These are phyloP conservation scores for Semibalanus balanoides DNA, from an alignment of 1,140 invertebrate genomes.

Conservation along the genomic window DNA sequence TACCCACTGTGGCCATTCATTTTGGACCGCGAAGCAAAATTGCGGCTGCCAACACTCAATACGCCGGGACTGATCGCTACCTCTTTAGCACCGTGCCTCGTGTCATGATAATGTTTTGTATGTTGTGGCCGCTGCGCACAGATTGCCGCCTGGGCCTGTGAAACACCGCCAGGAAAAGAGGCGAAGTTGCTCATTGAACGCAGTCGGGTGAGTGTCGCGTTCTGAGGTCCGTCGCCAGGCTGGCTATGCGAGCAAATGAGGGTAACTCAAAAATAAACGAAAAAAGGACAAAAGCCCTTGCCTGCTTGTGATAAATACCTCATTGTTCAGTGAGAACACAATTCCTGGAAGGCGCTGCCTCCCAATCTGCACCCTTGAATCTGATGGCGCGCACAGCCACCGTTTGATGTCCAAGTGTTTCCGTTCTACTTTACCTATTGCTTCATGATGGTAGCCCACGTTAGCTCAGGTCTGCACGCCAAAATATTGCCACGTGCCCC, in stretches of 20 bases:
- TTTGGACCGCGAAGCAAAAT: background rate
- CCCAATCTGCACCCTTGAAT: background rate
- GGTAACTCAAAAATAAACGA: background rate
- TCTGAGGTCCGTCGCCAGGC: background rate
- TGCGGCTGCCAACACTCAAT: background rate
- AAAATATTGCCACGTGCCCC: background rate
- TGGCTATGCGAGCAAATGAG: too few species aligned
- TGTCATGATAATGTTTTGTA: background rate
- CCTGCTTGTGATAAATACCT: background rate
- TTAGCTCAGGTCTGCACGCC: background rate
- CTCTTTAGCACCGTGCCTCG: background rate
- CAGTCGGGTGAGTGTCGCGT: background rate
- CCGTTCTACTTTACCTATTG: background rate
- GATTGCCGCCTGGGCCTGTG: background rate
- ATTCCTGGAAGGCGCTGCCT: background rate
- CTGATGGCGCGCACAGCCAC: background rate
- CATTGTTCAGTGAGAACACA: background rate
- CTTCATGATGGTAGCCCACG: background rate
- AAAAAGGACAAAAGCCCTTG: background rate
- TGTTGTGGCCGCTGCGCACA: background rate
- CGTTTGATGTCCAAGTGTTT: background rate
- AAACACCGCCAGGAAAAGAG: background rate
- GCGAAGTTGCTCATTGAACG: background rate
- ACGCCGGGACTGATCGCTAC: background rate
- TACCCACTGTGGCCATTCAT: background rate